phyloP scores from a whole-genome alignment of 2,888 invertebrate genomes.

The Asteroscopus sphinx region DNA sequence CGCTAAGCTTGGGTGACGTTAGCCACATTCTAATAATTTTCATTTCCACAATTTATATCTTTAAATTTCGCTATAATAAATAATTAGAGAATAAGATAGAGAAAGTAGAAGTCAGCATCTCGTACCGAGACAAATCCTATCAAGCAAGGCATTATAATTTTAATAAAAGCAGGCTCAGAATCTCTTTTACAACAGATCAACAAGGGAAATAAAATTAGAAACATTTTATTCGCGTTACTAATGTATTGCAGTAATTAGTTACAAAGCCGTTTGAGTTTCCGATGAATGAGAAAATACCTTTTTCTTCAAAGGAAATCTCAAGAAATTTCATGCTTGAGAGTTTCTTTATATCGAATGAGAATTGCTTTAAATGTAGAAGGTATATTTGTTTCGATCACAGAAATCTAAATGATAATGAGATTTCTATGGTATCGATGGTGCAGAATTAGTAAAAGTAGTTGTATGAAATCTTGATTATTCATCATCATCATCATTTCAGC shows the following conservation, averaged over 20 bases:
- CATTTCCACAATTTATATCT: no score
- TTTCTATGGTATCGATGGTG: no score
- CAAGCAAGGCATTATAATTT: no score
- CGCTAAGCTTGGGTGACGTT: no score
- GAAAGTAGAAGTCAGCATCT: no score
- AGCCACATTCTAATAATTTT: no score
- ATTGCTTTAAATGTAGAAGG: constrained; percentile 20
- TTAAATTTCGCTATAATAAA: no score
- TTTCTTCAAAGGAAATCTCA: constrained; percentile 42
- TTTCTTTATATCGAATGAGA: constrained; percentile 34
- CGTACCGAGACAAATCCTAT: no score
- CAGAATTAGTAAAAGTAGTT: no score
- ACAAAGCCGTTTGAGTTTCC: constrained; percentile 41
- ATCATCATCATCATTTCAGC: no score
- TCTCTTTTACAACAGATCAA: background rate
- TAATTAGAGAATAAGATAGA: no score
- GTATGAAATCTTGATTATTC: no score
- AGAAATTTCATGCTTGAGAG: constrained; percentile 32
- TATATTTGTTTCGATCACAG: constrained; percentile 1
- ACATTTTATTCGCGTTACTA: constrained; percentile 25
- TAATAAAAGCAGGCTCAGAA: background rate
- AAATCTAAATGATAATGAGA: background rate
- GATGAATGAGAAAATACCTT: constrained; percentile 43
- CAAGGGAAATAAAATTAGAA: constrained; percentile 34
- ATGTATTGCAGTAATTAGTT: constrained; percentile 47